Evolutionary conservation across 2,113 vertebrate genomes (phyloP).

Genomic region (Tonatia bakeri): DNA sequence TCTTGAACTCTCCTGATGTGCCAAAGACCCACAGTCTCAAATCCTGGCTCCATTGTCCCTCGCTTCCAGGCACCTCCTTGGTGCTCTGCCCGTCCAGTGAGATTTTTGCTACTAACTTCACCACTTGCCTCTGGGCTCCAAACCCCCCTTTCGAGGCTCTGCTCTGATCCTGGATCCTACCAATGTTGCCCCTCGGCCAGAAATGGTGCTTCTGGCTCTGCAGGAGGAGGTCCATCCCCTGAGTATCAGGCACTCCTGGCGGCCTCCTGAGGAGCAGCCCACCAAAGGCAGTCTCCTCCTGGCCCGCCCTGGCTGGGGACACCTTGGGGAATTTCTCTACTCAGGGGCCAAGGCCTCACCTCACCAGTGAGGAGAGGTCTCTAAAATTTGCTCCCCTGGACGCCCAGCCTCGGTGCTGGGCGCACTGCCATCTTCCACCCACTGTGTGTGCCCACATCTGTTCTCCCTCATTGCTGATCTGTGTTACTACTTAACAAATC

Average conservation of each 20-base stretch:
- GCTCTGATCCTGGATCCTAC: neutral
- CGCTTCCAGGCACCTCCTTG: too few relatives aligned
- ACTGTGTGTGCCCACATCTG: neutral
- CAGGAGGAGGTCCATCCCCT: rapidly evolving
- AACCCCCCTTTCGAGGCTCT: too few relatives aligned
- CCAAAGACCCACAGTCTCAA: too few relatives aligned
- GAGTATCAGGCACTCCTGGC: neutral
- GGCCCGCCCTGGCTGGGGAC: neutral
- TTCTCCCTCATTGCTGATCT: neutral
- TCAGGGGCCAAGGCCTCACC: neutral
- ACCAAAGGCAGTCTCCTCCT: neutral
- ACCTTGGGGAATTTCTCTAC: neutral
- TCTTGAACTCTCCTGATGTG: neutral
- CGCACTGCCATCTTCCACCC: neutral
- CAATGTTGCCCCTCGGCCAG: neutral
- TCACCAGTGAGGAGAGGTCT: neutral
- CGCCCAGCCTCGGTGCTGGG: neutral
- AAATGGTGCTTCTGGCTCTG: neutral
- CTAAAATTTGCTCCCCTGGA: neutral
- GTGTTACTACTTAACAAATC: neutral
- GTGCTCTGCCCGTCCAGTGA: rapidly evolving
- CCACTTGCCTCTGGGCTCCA: neutral
- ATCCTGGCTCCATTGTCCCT: neutral
- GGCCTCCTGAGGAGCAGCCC: neutral
- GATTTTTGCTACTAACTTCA: neutral